Conservation (phyloP, 2,888 invertebrate species). For the Lasioglossum marginatum region DNA sequence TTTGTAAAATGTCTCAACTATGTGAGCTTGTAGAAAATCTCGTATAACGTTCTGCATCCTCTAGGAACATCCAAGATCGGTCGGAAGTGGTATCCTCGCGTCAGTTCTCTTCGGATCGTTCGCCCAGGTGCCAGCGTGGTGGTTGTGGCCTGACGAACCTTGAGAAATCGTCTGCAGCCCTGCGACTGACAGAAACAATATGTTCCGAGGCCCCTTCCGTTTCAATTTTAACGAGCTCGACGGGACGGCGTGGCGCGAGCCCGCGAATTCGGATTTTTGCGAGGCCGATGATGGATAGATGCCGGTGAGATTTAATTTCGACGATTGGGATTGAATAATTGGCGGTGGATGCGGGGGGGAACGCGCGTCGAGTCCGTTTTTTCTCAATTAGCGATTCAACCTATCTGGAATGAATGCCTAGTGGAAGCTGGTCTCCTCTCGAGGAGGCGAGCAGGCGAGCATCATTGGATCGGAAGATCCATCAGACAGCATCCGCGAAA, state of each 20-base stretch:
- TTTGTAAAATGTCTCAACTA: background rate
- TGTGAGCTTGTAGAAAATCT: background rate
- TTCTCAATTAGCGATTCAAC: conserved; percentile 9
- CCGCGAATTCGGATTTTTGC: conserved; percentile 53
- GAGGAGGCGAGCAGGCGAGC: background rate
- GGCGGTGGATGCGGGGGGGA: conserved; percentile 7
- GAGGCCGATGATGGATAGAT: conserved; percentile 42
- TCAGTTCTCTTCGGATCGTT: background rate
- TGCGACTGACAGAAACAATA: conserved; percentile 60
- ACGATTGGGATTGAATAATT: conserved; percentile 59
- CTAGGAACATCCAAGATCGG: background rate
- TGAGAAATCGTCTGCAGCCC: conserved; percentile 64
- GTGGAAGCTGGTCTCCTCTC: background rate
- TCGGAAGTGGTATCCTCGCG: background rate
- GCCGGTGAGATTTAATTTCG: conserved; percentile 55
- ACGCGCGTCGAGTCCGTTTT: background rate
- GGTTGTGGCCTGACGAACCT: conserved; percentile 59
- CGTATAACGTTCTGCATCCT: background rate
- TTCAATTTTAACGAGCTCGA: conserved; percentile 58
- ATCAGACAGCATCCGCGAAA: background rate
- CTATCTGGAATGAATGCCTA: conserved; percentile 1
- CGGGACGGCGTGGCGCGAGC: conserved; percentile 55
- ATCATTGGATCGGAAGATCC: background rate
- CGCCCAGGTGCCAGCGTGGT: conserved; percentile 26
- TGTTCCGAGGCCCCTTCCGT: conserved; percentile 54